Evolutionary conservation across 2,797 vertebrate genomes (phyloP), one percentile per base, ranked within the genome.

Genomic region (Danio albolineatus): DNA sequence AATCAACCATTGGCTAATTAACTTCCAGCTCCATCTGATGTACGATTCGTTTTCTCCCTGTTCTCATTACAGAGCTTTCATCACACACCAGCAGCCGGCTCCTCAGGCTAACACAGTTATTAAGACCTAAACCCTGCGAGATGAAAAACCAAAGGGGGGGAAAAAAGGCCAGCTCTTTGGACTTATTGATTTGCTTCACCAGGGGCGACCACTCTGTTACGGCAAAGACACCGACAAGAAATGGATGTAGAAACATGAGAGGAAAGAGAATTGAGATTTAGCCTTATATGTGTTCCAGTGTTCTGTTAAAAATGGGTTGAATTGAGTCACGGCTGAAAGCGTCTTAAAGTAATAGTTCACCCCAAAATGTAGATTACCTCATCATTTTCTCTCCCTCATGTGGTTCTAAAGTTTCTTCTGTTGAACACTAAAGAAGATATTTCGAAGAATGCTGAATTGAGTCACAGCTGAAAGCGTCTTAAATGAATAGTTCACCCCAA

Each of bases 31-130:
- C 64, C 17, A 36, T 49, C 12, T 67, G 44, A 67, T 49, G 44
- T 28, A 67, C 12, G 44, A 48, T 49, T 14, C 12, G 14, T 67
- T 76, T 14, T 64, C 36, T 41, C 48, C 28, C 36, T 56, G 36
- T 76, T 66, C 74, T 44, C 61, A 76, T 66, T 67, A 28, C 49
- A 17, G 10, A 44, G 4, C 61, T 36, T 51, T 65, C 48, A 54
- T 54, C 53, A 43, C 49, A 66, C 10, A 53, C 67, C 12, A 9
- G 6, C 44, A 8, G 49, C 16, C 16, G 19, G 60, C n/a, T 76
- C 46, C 59, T 64, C 21, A 14, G 59, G 46, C 73, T 53, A 38
- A 8, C 43, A 14, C 43, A 51, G 49, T 56, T 54, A 67, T 67
- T 44, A 57, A 67, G 51, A 67, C 38, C 39, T 67, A 67, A 67